Evolutionary conservation across 2,888 invertebrate species (phyloP), one percentile per base, ranked within the genome.

Genomic region (Chesias legatella): DNA sequence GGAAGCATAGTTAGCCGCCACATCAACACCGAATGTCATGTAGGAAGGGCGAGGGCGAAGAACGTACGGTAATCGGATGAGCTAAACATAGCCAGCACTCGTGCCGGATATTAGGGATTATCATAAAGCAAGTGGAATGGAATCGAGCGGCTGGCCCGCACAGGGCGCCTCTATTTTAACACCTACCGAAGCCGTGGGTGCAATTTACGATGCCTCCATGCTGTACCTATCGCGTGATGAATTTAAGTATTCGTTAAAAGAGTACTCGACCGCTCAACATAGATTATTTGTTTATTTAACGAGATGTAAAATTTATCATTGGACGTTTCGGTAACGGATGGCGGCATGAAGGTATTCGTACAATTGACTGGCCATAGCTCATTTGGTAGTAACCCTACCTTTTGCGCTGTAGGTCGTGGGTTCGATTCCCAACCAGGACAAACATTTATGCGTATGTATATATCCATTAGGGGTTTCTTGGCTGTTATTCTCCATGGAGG

Each of bases 91-190:
- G 72, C 63, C 58, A 53, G 58, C 65, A 68, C 70, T 74, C 67
- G 67, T 73, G 75, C 83, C 84, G 85, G 85, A 86, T 85, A 85
- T 86, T 76, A 77, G 76, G 84, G 85, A 85, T 88, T 85, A 85
- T 84, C 80, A 86, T 85, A 85, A 86, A 85, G 71, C 75, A 80
- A 82, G 82, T 82, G 79, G 76, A 76, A 75, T 79, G 71, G 74
- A 74, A 74, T 77, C 72, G 75, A 68, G 68, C 71, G 65, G 63
- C 67, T 64, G 67, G 81, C 71, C 82, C 84, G 79, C 84, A 83
- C 85, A 85, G 68, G 74, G 73, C 79, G 86, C 66, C 80, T 76
- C 84, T 84, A 85, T 85, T 84, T 86, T 84, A 84, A 86, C 84
- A 85, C 83, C 80, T 82, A 79, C 77, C 64, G 63, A 56, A 61